Evolutionary conservation across 2,888 invertebrate species (phyloP).

Genomic region (Panzeria rudis): DNA sequence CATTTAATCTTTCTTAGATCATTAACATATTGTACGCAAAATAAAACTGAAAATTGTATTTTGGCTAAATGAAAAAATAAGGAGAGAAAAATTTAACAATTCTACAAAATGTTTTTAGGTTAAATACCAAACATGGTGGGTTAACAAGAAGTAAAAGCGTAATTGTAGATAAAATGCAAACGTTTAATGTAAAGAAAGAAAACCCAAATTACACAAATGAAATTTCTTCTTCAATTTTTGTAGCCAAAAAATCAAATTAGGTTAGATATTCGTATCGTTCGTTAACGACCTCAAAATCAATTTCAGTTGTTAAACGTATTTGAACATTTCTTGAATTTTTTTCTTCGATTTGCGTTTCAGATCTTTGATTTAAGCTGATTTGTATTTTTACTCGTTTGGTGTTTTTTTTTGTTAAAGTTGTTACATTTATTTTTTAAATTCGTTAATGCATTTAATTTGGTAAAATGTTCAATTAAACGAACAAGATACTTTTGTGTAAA

Average conservation of each 20-base stretch:
- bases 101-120: conserved; percentile 63
- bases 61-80: conserved; percentile 14
- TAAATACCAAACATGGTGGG: conserved; percentile 72
- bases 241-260: conserved; percentile 46
- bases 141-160: conserved; percentile 69
- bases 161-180: conserved; percentile 64
- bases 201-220: conserved; percentile 14
- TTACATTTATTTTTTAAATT: conserved; percentile 42
- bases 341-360: conserved; percentile 30
- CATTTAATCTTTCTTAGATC: conserved; percentile 68
- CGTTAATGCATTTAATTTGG: conserved; percentile 57
- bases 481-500: conserved; percentile 36
- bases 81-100: conserved; percentile 29
- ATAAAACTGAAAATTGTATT: conserved; percentile 29
- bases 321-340: conserved; percentile 6
- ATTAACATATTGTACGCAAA: conserved; percentile 70
- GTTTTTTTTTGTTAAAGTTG: conserved; percentile 8
- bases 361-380: conserved; percentile 49
- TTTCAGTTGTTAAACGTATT: conserved; percentile 62
- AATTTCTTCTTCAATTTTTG: conserved; percentile 31
- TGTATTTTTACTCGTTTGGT: not conserved
- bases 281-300: conserved; percentile 51
- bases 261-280: conserved; percentile 48
- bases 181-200: not conserved
- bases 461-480: conserved; percentile 66